phyloP scores from a whole-genome alignment of 2,888 invertebrate species.

The Strigamia maritima region DNA sequence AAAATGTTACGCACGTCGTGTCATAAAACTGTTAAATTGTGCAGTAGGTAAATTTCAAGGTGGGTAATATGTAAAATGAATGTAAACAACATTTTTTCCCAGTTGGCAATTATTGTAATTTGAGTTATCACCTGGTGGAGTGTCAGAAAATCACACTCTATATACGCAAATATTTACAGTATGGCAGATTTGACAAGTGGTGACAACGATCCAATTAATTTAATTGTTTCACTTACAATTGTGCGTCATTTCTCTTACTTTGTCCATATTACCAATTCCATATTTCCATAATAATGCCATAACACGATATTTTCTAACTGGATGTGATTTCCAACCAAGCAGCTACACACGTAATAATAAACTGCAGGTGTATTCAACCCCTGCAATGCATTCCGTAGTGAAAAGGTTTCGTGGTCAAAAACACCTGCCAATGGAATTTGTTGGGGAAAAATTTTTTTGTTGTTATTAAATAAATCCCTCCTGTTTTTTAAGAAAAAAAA shows the following conservation, averaged over 20 bases:
- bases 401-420: background rate
- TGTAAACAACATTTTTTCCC: background rate
- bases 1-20: background rate
- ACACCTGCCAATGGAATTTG: slow-evolving; percentile 1
- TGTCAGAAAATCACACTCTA: background rate
- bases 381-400: background rate
- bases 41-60: background rate
- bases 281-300: slow-evolving; percentile 16
- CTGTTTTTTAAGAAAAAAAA: background rate
- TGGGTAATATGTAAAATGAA: background rate
- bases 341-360: background rate
- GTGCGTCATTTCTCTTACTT: slow-evolving; percentile 22
- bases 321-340: background rate
- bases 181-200: background rate
- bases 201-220: background rate
- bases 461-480: background rate
- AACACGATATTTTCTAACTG: background rate
- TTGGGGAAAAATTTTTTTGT: background rate
- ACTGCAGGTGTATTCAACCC: background rate
- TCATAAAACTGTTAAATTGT: background rate
- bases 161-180: background rate
- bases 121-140: slow-evolving; percentile 5
- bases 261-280: background rate
- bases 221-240: background rate
- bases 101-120: background rate